phyloP scores from a whole-genome alignment of 1,140 invertebrate genomes.

The Tigriopus japonicus region DNA sequence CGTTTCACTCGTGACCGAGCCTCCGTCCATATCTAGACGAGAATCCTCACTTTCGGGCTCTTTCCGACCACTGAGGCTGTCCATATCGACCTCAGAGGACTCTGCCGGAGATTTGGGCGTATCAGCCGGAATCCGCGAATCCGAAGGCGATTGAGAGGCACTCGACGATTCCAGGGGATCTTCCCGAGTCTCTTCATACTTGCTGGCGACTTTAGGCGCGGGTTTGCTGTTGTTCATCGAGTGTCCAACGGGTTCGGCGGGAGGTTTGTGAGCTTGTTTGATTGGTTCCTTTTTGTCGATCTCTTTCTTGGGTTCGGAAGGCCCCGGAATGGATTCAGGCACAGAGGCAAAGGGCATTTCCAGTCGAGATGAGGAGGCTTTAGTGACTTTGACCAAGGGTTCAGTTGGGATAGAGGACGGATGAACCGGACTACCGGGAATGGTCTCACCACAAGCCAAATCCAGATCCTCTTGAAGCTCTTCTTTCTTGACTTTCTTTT shows the following conservation, averaged over 20 bases:
- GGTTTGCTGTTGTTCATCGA: too few species aligned
- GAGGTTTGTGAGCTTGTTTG: too few species aligned
- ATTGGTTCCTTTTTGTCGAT: too few species aligned
- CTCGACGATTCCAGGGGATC: too few species aligned
- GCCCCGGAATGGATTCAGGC: constrained; percentile 3
- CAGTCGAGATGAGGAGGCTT: not conserved
- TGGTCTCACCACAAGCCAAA: constrained; percentile 8
- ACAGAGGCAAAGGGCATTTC: constrained; percentile 10
- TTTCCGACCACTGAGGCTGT: not conserved
- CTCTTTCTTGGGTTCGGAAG: not conserved
- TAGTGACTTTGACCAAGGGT: not conserved
- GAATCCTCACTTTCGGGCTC: not conserved
- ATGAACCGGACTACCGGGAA: constrained; percentile 10
- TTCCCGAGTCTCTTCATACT: too few species aligned
- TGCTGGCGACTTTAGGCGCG: too few species aligned
- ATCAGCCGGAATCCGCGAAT: not conserved
- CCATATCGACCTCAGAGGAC: not conserved
- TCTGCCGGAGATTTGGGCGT: not conserved
- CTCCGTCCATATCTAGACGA: not conserved
- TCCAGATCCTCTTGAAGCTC: not conserved
- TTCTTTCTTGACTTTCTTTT: not conserved
- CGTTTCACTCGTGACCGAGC: not conserved
- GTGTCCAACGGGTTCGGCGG: too few species aligned
- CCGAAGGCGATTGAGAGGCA: not conserved
- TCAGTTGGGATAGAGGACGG: not conserved